Evolutionary conservation across 2,113 vertebrate species (phyloP), one percentile per base, ranked within the genome.

Genomic region (Australoheros scitulus): DNA sequence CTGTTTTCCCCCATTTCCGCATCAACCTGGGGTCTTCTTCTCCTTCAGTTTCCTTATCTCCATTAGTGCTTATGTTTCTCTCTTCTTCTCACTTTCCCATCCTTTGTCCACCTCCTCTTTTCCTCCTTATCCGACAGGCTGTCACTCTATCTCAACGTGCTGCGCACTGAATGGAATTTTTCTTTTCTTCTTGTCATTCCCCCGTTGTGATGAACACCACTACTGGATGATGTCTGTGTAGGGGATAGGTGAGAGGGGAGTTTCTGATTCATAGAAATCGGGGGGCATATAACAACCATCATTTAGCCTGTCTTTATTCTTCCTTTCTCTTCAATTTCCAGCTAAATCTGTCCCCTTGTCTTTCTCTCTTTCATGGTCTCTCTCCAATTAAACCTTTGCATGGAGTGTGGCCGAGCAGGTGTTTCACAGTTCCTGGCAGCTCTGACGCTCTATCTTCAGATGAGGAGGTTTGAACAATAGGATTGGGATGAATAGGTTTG

Each of bases 111-210:
- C 32, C 76, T 77, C 60, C 81, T 75, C 18, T 15, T 34, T 57
- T 76, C 56, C 52, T 59, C 34, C 78, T 92, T 91, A 93, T 94
- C 92, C 82, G 75, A 93, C 85, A 92, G 74, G 70, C 65, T 84
- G 91, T 70, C 87, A 91, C 65, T 90, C 86, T 84, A 22, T 52
- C 59, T 84, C 60, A 80, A 38, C 34, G 22, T 83, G 83, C 58
- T 76, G 29, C 17, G 61, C 22, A 64, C 68, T 77, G 75, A 81
- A 81, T 38, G 1, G 32, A 81, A 55, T 86, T 85, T 86, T 76
- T 86, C 75, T 89, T 83, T 83, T 87, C 60, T 83, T 84, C 58
- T 84, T 77, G 82, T 91, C 82, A 75, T 81, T 76, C 75, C 18
- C 14, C 85, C 38, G 4, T 90, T 43, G 57, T 59, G 86, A 89